Conservation (phyloP, 2,888 invertebrate genomes). For the Chymomyza caudatula region DNA sequence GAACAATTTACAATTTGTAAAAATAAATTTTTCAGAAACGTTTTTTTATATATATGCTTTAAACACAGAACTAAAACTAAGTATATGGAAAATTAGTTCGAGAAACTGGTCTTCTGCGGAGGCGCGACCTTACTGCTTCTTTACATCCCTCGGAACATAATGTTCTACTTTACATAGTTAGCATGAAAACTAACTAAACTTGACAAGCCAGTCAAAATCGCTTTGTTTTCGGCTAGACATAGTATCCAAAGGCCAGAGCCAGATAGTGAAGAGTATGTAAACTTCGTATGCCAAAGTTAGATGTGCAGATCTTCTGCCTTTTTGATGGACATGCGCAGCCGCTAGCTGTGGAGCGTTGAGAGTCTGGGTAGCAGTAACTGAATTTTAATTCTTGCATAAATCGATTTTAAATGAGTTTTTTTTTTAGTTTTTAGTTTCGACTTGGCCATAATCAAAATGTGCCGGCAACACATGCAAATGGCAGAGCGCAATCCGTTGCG, state of each 20-base stretch:
- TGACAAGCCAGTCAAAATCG: no score
- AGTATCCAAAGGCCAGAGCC: background rate
- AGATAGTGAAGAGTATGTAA: background rate
- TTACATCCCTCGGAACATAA: no score
- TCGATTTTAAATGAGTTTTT: constrained; percentile 76
- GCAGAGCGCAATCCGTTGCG: constrained; percentile 15
- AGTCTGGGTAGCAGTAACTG: constrained; percentile 30
- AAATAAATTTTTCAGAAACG: no score
- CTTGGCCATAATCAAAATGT: constrained; percentile 52
- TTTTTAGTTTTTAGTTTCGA: constrained; percentile 17
- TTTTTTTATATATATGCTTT: no score
- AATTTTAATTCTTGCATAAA: constrained; percentile 73
- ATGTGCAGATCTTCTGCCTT: background rate
- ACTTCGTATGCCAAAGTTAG: background rate
- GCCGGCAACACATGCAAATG: constrained; percentile 60
- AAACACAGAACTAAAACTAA: no score
- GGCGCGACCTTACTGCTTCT: no score
- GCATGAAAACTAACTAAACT: no score
- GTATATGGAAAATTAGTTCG: no score
- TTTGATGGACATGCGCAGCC: constrained; percentile 51
- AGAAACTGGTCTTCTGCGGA: no score
- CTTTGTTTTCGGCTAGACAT: no score
- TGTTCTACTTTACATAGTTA: no score
- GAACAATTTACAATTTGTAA: no score
- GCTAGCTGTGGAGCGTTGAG: background rate